phyloP scores from a whole-genome alignment of 1,140 invertebrate genomes.

The Drosophila fuyamai region DNA sequence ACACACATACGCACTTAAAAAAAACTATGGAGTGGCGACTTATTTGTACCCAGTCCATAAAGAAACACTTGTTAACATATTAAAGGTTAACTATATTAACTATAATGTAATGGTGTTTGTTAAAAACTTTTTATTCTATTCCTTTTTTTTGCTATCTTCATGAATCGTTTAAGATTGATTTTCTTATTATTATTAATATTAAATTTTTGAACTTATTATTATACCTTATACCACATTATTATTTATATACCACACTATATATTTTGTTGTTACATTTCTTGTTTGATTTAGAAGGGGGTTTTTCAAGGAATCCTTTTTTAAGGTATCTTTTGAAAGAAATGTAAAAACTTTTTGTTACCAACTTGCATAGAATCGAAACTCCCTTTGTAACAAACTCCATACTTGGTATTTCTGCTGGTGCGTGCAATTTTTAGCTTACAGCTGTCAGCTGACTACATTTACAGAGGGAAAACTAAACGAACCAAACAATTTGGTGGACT shows the following conservation, averaged over 20 bases:
- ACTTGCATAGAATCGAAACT: not conserved
- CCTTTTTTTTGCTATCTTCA: too few relatives aligned
- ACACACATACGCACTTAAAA: not conserved
- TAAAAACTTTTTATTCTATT: too few relatives aligned
- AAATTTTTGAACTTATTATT: too few relatives aligned
- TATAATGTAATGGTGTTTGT: too few relatives aligned
- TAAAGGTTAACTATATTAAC: not conserved
- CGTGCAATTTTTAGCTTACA: constrained; percentile 60
- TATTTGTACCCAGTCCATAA: not conserved
- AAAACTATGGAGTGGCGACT: not conserved
- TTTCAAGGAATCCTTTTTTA: too few relatives aligned
- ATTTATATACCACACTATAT: too few relatives aligned
- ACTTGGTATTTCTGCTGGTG: constrained; percentile 37
- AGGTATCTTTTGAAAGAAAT: too few relatives aligned
- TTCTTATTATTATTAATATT: too few relatives aligned
- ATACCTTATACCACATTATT: too few relatives aligned
- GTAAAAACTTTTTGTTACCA: not conserved
- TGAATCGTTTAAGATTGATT: too few relatives aligned
- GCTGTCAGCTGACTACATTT: constrained; percentile 43
- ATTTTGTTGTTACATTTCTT: not conserved
- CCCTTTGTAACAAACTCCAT: not conserved
- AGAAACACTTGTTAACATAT: too few relatives aligned
- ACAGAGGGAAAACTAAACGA: constrained; percentile 58
- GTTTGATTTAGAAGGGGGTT: not conserved
- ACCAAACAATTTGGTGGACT: constrained; percentile 55